phyloP scores from a whole-genome alignment of 2,113 vertebrate species.

The Gulo gulo region DNA sequence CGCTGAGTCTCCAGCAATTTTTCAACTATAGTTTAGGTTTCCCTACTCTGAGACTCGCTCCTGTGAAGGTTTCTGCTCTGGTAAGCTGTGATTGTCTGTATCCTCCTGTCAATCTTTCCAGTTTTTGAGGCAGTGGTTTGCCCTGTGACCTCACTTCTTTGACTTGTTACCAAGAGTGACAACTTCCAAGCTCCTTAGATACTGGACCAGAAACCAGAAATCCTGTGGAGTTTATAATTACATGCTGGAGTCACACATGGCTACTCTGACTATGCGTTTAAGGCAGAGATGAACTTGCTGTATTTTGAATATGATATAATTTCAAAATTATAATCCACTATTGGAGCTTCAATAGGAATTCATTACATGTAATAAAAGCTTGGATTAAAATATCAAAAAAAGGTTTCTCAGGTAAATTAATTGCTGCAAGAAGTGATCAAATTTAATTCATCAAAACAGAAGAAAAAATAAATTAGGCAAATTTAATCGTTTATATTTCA shows the following conservation, averaged over 20 bases:
- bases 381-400: constrained; percentile 48
- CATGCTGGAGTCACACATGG: too few relatives aligned
- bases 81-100: not conserved
- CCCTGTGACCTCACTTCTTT: not conserved
- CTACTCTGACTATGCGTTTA: not conserved
- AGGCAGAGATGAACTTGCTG: not conserved
- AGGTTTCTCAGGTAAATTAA: constrained; percentile 43
- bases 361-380: not conserved
- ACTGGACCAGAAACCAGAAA: not conserved
- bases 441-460: constrained; percentile 57
- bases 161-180: not conserved
- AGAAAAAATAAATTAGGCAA: constrained; percentile 37
- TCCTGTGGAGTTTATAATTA: not conserved
- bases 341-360: not conserved
- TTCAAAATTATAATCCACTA: not conserved
- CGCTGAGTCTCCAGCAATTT: not conserved
- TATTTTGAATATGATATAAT: not conserved
- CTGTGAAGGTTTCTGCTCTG: not conserved
- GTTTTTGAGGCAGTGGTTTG: not conserved
- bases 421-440: constrained; percentile 50
- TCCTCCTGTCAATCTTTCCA: not conserved
- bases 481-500: constrained; percentile 48
- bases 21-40: not conserved
- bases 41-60: not conserved
- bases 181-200: not conserved